Base-by-base conservation (phyloP, 2,797 vertebrate genomes). In the Rhynchonycteris naso region DNA sequence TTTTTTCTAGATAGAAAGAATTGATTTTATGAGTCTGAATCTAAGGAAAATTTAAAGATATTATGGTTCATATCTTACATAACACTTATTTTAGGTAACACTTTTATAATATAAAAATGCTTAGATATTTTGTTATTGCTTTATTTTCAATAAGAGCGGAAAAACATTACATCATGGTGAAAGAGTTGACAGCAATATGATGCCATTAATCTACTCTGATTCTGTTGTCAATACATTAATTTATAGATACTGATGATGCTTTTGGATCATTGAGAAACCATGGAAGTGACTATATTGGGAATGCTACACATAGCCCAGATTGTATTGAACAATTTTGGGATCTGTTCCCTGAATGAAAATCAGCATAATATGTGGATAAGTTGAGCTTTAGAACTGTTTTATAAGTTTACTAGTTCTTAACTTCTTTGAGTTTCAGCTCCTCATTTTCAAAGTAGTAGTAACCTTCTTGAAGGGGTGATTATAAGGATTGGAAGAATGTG, bases 361-460 rank as follows among this genome's bases (percentile, higher is more conserved):
- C 22, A 68, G 19, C 14, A 38, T 83, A 52, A 24, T 54, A 59
- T 54, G 7, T 58, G 16, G 2, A 63, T 90, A 84, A 63, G 1
- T 33, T 75, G 59, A 94, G 21, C 69, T 65, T 94, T 68, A 11
- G 26, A 80, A 93, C 21, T 68, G 18, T 24, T 66, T 61, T 11
- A 10, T 82, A 72, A 72, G 66, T 86, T 74, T 88, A n/a, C 13
- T 76, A 43, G 22, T 54, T 80, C 22, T 81, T 82, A 21, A 72
- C 72, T 96, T 90, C 22, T 54, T 59, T 79, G 30, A 56, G 22
- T 1, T 30, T 83, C 11, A 50, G 5, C 43, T 80, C 35, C 22
- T 88, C 7, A 61, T 80, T 86, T 91, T 93, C 43, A 91, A 84
- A 93, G 85, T 28, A 89, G 28, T 63, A 66, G 50, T 66, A 30